Evolutionary conservation across 2,113 vertebrate genomes (phyloP).

Genomic region (Helogale parvula): DNA sequence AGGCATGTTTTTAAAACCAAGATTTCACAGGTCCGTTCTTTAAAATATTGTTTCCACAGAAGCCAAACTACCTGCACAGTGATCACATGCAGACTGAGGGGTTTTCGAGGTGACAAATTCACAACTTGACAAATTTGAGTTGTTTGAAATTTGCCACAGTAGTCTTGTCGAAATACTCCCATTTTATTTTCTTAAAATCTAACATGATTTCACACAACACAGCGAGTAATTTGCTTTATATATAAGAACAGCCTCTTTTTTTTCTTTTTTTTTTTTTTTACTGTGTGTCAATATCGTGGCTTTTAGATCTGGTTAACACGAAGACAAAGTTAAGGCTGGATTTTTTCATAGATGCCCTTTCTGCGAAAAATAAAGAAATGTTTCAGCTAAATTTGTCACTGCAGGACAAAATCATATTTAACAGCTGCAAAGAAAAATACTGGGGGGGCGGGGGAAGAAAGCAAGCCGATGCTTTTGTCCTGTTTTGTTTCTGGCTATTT

Average conservation of each 20-base stretch:
- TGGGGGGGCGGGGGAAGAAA: neutral
- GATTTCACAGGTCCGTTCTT: slow-evolving; percentile 18
- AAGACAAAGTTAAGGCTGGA: neutral
- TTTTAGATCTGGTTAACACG: neutral
- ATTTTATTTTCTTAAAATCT: slow-evolving; percentile 18
- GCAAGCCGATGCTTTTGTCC: neutral
- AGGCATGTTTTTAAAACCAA: slow-evolving; percentile 4
- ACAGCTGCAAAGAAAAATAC: neutral
- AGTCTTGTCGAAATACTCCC: neutral
- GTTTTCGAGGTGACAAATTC: neutral
- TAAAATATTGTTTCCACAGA: neutral
- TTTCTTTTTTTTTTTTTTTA: slow-evolving; percentile 39
- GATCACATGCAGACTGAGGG: neutral
- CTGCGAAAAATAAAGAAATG: neutral
- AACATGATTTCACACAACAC: neutral
- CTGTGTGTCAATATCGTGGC: neutral
- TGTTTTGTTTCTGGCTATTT: slow-evolving; percentile 22
- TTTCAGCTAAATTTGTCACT: neutral
- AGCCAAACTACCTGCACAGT: neutral
- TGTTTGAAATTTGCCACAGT: neutral
- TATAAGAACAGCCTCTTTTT: neutral
- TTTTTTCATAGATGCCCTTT: neutral
- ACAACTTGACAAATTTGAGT: neutral
- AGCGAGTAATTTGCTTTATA: neutral
- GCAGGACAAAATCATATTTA: neutral